Percentiles rank a stretch among this genome's conserved stretches.
Conservation (phyloP, 2,888 invertebrate species). For the Criorhina ranunculi region DNA sequence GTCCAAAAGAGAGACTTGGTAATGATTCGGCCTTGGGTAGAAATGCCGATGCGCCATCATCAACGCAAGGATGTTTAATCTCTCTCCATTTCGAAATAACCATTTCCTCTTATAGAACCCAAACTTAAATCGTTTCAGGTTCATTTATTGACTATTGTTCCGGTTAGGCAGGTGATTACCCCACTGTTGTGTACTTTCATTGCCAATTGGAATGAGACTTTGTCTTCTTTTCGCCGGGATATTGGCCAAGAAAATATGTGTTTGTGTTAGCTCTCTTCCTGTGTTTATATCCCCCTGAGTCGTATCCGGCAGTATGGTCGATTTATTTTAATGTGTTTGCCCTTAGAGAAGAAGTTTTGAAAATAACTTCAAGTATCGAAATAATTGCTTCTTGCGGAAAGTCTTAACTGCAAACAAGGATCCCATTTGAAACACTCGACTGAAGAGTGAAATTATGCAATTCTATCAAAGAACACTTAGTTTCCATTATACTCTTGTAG, state of each 20-base stretch:
- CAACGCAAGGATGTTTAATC: not conserved
- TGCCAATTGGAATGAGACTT: not conserved
- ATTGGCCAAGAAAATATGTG: conserved; percentile 1
- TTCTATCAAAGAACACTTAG: conserved; percentile 53
- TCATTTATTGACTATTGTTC: conserved; percentile 58
- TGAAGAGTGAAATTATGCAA: conserved; percentile 58
- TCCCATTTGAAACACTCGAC: conserved; percentile 46
- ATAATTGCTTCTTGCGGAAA: conserved; percentile 51
- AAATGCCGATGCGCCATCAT: conserved; percentile 7
- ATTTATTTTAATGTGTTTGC: conserved; percentile 54
- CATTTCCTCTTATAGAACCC: conserved; percentile 5
- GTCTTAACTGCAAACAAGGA: conserved; percentile 42
- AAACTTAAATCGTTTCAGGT: conserved; percentile 50
- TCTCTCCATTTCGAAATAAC: conserved; percentile 4
- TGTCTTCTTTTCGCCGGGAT: conserved; percentile 7
- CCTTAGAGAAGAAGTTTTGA: conserved; percentile 2
- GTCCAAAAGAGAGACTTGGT: conserved; percentile 22
- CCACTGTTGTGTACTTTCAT: conserved; percentile 23
- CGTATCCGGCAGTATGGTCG: conserved; percentile 36
- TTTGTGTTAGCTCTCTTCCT: conserved; percentile 11
- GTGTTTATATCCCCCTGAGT: not conserved
- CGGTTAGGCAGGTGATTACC: conserved; percentile 51
- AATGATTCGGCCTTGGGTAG: conserved; percentile 15
- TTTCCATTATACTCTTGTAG: conserved; percentile 60
- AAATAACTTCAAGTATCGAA: conserved; percentile 22